These are phyloP conservation scores for Xenopus tropicalis DNA, from an alignment of 2,113 vertebrate genomes.

Conservation along the genomic window DNA sequence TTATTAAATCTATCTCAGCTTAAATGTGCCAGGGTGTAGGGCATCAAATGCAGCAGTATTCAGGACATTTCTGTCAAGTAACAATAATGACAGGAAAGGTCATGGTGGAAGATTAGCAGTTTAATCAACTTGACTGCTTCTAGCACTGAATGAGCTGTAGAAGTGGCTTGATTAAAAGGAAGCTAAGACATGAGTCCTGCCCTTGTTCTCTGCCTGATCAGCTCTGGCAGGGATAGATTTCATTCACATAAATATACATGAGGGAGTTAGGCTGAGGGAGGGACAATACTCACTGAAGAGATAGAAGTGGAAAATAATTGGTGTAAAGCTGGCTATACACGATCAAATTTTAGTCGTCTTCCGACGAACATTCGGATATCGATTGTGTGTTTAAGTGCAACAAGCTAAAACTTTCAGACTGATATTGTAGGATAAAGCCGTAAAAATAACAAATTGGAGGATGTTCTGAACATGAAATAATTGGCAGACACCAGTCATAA, in stretches of 20 bases:
- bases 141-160: constrained; percentile 23
- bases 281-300: no score
- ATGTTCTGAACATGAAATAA: no score
- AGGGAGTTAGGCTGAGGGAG: neutral
- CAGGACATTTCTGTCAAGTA: constrained; percentile 4
- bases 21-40: neutral
- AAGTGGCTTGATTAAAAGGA: constrained; percentile 20
- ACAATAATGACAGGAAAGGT: constrained; percentile 38
- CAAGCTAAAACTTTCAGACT: no score
- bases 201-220: constrained; percentile 25
- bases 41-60: no score
- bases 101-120: constrained; percentile 32
- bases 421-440: no score
- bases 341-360: no score
- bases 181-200: constrained; percentile 19
- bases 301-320: no score
- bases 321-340: no score
- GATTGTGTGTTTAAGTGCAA: no score
- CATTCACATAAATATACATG: constrained; percentile 14
- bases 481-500: no score
- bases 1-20: neutral
- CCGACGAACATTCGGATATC: no score
- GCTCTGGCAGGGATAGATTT: constrained; percentile 1
- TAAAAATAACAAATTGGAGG: no score
- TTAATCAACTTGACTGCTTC: constrained; percentile 42